Conservation (phyloP, 1,140 invertebrate species). For the Apis cerana region DNA sequence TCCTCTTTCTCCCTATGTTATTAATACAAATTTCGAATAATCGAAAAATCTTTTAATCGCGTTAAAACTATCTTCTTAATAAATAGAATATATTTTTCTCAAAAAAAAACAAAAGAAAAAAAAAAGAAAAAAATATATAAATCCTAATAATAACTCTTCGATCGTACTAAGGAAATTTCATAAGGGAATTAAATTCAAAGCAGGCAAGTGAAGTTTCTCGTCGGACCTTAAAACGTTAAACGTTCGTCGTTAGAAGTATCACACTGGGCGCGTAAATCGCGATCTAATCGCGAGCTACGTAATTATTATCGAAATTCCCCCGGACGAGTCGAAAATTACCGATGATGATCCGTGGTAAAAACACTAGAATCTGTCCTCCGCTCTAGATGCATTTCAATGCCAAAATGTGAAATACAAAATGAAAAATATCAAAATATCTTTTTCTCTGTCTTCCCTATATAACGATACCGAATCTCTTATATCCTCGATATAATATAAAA, state of each 20-base stretch:
- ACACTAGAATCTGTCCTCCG: not conserved
- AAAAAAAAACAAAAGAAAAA: not conserved
- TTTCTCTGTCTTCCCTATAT: too few species aligned
- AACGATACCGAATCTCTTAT: not conserved
- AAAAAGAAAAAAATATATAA: not conserved
- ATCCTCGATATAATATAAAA: not conserved
- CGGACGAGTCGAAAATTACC: constrained; percentile 22
- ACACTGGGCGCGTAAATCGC: constrained; percentile 70
- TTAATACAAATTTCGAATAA: constrained; percentile 31
- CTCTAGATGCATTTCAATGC: not conserved
- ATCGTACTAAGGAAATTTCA: constrained; percentile 3
- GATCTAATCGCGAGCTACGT: constrained; percentile 46
- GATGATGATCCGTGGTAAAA: not conserved
- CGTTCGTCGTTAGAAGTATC: constrained; percentile 78
- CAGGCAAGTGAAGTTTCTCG: constrained; percentile 31
- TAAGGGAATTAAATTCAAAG: constrained; percentile 6
- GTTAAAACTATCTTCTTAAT: not conserved
- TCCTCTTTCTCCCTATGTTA: not conserved
- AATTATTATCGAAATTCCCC: constrained; percentile 59
- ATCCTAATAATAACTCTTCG: not conserved
- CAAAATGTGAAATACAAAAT: not conserved
- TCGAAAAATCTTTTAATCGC: not conserved
- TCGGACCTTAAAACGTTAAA: constrained; percentile 42
- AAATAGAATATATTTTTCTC: constrained; percentile 18
- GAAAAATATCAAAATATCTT: not conserved